Evolutionary conservation across 2,888 invertebrate species (phyloP).

Genomic region (Altica lythri): DNA sequence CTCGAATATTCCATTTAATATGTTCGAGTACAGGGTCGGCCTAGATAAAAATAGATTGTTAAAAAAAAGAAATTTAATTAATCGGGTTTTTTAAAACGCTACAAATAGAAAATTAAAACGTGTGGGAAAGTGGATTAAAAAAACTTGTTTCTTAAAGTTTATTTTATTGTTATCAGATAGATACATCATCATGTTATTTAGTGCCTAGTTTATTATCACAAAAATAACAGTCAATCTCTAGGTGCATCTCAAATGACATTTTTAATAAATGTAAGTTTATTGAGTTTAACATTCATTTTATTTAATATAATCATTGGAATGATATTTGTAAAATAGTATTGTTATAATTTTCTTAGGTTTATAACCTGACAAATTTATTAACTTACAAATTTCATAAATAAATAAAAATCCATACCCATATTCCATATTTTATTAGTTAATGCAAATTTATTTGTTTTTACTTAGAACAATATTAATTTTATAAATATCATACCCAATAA

Average conservation of each 20-base stretch:
- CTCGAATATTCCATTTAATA: too few relatives aligned
- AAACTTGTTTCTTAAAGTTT: conserved; percentile 5
- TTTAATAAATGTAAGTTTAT: conserved; percentile 29
- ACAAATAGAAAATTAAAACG: neutral
- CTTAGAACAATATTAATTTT: neutral
- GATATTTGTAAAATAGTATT: conserved; percentile 7
- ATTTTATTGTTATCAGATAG: conserved; percentile 21
- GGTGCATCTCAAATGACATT: conserved; percentile 35
- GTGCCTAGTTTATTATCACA: conserved; percentile 38
- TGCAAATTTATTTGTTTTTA: too few relatives aligned
- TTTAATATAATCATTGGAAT: conserved; percentile 5
- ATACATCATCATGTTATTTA: conserved; percentile 26
- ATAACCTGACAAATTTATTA: too few relatives aligned
- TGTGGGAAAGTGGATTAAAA: neutral
- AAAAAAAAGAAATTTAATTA: too few relatives aligned
- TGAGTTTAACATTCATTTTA: conserved; percentile 32
- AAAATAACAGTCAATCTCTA: conserved; percentile 40
- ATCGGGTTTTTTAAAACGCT: neutral
- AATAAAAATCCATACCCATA: neutral
- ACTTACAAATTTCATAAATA: too few relatives aligned
- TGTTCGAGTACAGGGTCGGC: too few relatives aligned
- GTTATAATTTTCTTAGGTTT: neutral
- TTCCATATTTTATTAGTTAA: neutral
- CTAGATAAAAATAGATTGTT: too few relatives aligned
- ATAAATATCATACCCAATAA: conserved; percentile 13